Conservation (phyloP, 2,888 invertebrate species). For the Diabrotica balteata region DNA sequence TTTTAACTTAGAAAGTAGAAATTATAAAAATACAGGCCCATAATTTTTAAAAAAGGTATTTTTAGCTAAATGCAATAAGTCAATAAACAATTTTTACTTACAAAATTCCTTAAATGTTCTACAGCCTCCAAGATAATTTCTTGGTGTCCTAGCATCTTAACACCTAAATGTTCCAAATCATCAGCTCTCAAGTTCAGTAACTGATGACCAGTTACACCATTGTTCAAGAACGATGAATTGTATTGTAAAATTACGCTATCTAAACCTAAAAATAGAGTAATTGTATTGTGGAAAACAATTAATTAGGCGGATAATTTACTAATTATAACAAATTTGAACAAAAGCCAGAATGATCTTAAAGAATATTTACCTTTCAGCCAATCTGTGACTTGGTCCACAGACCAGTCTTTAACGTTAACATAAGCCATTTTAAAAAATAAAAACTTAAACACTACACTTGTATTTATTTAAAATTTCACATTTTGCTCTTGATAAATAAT, state of each 20-base stretch:
- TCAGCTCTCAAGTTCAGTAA: constrained; percentile 85
- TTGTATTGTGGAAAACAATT: constrained; percentile 10
- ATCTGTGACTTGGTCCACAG: constrained; percentile 87
- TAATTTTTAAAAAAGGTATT: too few relatives aligned
- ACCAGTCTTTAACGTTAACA: constrained; percentile 88
- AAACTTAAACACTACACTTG: not conserved
- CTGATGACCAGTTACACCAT: constrained; percentile 82
- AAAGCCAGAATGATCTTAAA: not conserved
- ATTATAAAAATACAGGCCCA: too few relatives aligned
- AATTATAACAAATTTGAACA: not conserved
- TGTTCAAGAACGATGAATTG: constrained; percentile 76
- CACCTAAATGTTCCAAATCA: constrained; percentile 86
- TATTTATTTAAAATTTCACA: constrained; percentile 3
- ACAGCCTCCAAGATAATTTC: constrained; percentile 93
- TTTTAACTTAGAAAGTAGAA: too few relatives aligned
- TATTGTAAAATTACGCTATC: constrained; percentile 82
- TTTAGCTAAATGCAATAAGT: too few relatives aligned
- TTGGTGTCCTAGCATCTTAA: constrained; percentile 89
- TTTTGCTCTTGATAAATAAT: not conserved
- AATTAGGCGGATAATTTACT: constrained; percentile 18
- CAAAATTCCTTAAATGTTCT: constrained; percentile 87
- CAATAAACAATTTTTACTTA: constrained; percentile 60
- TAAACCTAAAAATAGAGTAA: constrained; percentile 67
- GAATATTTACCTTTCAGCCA: constrained; percentile 81
- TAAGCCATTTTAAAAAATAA: constrained; percentile 69